phyloP scores from a whole-genome alignment of 2,113 vertebrate genomes.

The Pachypanchax playfairii region DNA sequence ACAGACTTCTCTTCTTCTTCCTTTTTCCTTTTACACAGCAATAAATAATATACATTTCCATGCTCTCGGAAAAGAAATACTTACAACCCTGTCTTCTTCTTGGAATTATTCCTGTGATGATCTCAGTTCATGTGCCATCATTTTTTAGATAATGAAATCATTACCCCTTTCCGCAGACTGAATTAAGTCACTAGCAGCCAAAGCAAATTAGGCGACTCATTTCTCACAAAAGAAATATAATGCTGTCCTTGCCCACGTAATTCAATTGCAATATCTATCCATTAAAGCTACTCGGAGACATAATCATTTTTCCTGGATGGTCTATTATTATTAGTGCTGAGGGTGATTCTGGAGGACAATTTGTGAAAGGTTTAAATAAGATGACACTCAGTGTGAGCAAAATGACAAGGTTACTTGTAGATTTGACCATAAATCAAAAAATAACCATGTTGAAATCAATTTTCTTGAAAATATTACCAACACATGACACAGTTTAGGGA shows the following conservation, averaged over 20 bases:
- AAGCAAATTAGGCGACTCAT: slow-evolving; percentile 57
- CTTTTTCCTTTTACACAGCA: slow-evolving; percentile 19
- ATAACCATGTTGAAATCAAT: neutral
- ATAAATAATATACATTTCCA: slow-evolving; percentile 56
- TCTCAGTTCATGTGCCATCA: slow-evolving; percentile 56
- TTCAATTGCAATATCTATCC: slow-evolving; percentile 54
- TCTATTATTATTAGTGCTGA: slow-evolving; percentile 27
- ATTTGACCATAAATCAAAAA: neutral
- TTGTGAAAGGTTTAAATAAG: slow-evolving; percentile 16
- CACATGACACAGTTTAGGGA: slow-evolving; percentile 1
- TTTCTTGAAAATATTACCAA: neutral
- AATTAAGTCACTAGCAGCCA: slow-evolving; percentile 63
- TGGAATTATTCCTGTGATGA: slow-evolving; percentile 54
- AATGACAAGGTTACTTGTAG: slow-evolving; percentile 1
- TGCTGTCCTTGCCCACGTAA: slow-evolving; percentile 38
- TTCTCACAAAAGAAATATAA: slow-evolving; percentile 55
- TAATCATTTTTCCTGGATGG: slow-evolving; percentile 31
- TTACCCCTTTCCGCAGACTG: slow-evolving; percentile 43
- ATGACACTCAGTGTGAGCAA: slow-evolving; percentile 13
- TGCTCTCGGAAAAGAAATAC: slow-evolving; percentile 37
- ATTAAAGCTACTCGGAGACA: slow-evolving; percentile 30
- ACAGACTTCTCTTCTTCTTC: slow-evolving; percentile 23
- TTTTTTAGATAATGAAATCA: slow-evolving; percentile 54
- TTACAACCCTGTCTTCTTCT: slow-evolving; percentile 32
- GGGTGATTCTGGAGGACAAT: slow-evolving; percentile 6